Base-by-base conservation (phyloP, 2,113 vertebrate species). In the Puffinus mauretanicus region DNA sequence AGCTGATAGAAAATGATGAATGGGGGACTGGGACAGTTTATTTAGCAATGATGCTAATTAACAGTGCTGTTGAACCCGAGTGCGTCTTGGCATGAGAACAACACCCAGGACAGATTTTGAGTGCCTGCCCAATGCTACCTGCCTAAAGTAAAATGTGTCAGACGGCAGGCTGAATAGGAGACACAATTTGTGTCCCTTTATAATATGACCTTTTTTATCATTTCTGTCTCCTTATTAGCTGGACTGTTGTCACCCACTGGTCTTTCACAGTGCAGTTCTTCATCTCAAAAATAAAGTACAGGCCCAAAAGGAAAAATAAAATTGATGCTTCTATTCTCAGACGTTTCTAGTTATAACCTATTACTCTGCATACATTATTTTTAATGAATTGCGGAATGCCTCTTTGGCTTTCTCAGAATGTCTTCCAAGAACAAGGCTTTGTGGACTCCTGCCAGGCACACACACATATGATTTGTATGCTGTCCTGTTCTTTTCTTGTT, bases 381-480 rank as follows among this genome's bases (percentile, higher is more conserved):
- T 90, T 95, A 91, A 80, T 92, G 82, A 86, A 75, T 93, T 96
- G 79, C 9, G 11, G 62, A 77, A 54, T 93, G 62, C 55, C 55
- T 94, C 62, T 94, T 73, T 60, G 82, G 71, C 67, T 95, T 93
- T 94, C 87, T 93, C 58, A 80, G 87, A 93, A 91, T 44, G 55
- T 82, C 75, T 95, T 95, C 91, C 82, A 91, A 90, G 94, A 96
- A 82, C 34, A 77, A 91, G 81, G 51, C 46, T 93, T 86, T 94
- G 61, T 90, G 93, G 96, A 77, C 51, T 91, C 66, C 85, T 94
- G 91, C 93, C 94, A 95, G 79, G 75, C n/a, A 34, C 49, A 66
- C 40, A 76, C 77, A 93, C 11, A 0, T 73, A 46, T 61, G 70
- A 90, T 91, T 93, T 95, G 20, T 90, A 44, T 52, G 51, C 91